Conservation (phyloP, 2,797 vertebrate genomes). For the Lepidocolaptes lacrymiger region DNA sequence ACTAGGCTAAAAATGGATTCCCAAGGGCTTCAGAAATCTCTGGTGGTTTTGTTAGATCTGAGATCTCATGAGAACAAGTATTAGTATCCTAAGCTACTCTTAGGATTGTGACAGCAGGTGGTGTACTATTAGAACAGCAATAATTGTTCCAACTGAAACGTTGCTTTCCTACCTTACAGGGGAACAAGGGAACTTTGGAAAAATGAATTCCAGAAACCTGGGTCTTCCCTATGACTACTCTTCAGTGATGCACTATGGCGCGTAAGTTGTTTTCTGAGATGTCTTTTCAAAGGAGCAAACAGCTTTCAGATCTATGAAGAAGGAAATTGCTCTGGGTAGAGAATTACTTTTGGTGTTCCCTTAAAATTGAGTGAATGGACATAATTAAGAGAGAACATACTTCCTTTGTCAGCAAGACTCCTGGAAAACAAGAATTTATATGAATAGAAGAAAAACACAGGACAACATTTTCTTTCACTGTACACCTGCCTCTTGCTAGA, state of each 20-base stretch:
- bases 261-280: constrained; percentile 71
- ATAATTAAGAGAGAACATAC: background rate
- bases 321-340: background rate
- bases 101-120: background rate
- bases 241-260: constrained; percentile 91
- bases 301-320: background rate
- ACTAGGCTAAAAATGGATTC: background rate
- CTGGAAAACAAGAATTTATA: background rate
- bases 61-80: background rate
- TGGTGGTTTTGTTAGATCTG: background rate
- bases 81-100: background rate
- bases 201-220: constrained; percentile 83
- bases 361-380: background rate
- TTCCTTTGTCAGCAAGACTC: background rate
- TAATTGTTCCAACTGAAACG: background rate
- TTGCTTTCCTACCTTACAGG: constrained; percentile 46
- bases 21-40: background rate
- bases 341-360: background rate
- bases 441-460: background rate
- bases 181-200: constrained; percentile 83
- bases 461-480: background rate
- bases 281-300: background rate
- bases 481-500: background rate
- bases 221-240: constrained; percentile 86
- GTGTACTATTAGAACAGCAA: background rate